Evolutionary conservation across 2,113 vertebrate species (phyloP), one percentile per base, ranked within the genome.

Genomic region (Trogon surrucura): DNA sequence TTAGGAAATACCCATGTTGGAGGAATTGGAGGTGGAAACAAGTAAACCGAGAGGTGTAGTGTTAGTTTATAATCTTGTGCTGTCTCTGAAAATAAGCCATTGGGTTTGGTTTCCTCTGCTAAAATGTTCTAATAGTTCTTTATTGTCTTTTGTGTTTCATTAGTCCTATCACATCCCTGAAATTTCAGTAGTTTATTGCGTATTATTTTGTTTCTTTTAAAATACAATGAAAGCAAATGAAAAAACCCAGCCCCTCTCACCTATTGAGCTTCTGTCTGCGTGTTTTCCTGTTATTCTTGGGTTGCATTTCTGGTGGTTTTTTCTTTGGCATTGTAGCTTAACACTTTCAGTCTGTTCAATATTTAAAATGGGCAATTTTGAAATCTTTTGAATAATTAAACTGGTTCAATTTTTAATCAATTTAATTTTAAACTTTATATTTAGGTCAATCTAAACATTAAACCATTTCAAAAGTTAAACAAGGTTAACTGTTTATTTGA

Each of bases 361-460:
- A 85, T 96, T 95, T 92, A 57, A 91, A 95, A 30, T 36, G 10
- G 11, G 21, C 85, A 93, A 89, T 88, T 96, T 96, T 91, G 47
- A 95, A 96, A 88, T 84, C 17, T 58, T 78, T 44, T 84, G 47
- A 95, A 91, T 97, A 95, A 97, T 96, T 94, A 90, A 95, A 78
- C 48, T 54, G 45, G 19, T 91, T 96, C 65, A 81, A 36, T 89
- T 96, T 96, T 97, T 94, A 95, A 90, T 94, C 36, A 79, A 32
- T 96, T 96, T 91, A 88, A 87, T 95, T 95, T 96, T 91, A 77
- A 95, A 32, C 57, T 95, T 94, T 82, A 45, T 91, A 50, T 97
- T 95, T 96, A 74, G 50, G 58, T 97, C 54, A 94, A 27, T 88
- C n/a, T 94, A 97, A 97, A 97, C 70, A 93, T 75, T 93, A 78